phyloP scores from a whole-genome alignment of 2,888 invertebrate species.

The Molorchus minor region DNA sequence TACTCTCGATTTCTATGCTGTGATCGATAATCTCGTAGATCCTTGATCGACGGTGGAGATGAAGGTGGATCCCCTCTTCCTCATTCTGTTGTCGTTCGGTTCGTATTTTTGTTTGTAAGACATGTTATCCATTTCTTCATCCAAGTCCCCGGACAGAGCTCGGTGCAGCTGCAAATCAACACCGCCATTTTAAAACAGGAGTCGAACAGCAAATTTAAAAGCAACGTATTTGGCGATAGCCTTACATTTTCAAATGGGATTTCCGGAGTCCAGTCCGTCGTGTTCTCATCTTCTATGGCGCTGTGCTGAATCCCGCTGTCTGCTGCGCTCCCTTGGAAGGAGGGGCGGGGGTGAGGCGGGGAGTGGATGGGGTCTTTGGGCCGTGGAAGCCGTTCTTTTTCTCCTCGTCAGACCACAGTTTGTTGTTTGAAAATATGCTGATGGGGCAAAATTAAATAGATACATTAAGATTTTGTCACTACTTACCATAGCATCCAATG shows the following conservation, averaged over 20 bases:
- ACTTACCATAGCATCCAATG: too few species aligned
- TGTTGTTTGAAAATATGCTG: constrained; percentile 62
- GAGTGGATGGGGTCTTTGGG: constrained; percentile 61
- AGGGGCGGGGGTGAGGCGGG: constrained; percentile 48
- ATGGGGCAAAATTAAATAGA: too few species aligned
- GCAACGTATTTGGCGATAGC: constrained; percentile 12
- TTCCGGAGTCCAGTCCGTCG: constrained; percentile 89
- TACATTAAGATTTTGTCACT: too few species aligned
- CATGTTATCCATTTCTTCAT: constrained; percentile 58
- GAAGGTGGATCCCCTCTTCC: constrained; percentile 52
- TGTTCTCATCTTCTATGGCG: constrained; percentile 79
- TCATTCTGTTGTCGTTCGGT: constrained; percentile 50
- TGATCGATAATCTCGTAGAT: constrained; percentile 85
- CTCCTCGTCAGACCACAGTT: constrained; percentile 59
- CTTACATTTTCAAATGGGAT: constrained; percentile 90
- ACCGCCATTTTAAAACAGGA: too few species aligned
- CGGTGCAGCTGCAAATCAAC: constrained; percentile 53
- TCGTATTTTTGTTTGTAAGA: constrained; percentile 64
- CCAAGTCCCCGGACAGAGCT: constrained; percentile 56
- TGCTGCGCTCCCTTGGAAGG: constrained; percentile 56
- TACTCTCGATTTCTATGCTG: constrained; percentile 88
- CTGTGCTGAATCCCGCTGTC: constrained; percentile 62
- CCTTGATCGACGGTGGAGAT: constrained; percentile 62
- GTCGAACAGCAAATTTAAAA: neutral
- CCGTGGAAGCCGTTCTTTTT: constrained; percentile 50